phyloP scores from a whole-genome alignment of 2,113 vertebrate species.

The Hemibagrus wyckioides region DNA sequence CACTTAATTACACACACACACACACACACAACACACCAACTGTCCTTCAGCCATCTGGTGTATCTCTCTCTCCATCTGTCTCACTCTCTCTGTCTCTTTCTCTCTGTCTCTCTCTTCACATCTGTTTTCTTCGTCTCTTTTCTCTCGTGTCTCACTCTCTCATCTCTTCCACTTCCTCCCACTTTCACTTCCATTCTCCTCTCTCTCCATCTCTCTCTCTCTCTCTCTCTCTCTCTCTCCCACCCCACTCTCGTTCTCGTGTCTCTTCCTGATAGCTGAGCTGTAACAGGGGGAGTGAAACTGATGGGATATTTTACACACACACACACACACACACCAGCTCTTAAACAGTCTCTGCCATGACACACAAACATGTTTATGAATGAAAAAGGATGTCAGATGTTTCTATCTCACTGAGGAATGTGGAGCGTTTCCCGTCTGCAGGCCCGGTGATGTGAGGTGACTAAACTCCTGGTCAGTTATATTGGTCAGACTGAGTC shows the following conservation, averaged over 20 bases:
- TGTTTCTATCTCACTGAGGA: neutral
- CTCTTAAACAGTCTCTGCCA: neutral
- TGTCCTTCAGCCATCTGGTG: constrained; percentile 7
- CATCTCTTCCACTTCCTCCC: neutral
- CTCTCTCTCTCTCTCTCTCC: neutral
- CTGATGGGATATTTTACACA: too few species aligned
- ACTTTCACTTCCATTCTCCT: neutral
- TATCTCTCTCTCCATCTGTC: neutral
- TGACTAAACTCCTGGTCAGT: neutral
- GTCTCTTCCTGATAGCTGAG: neutral
- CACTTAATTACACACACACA: constrained; percentile 8
- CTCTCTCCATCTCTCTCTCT: neutral
- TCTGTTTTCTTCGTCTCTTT: neutral
- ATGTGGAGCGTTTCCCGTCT: neutral
- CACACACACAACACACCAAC: constrained; percentile 8
- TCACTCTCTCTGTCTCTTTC: neutral
- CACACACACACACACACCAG: neutral
- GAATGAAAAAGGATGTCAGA: neutral
- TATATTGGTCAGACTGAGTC: neutral
- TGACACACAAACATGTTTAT: neutral
- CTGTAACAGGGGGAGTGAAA: neutral
- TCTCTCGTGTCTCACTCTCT: neutral
- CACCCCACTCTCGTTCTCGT: neutral
- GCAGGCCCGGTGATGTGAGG: neutral
- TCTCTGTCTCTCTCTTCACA: neutral